Evolutionary conservation across 2,888 invertebrate genomes (phyloP).

Genomic region (Arctia plantaginis): DNA sequence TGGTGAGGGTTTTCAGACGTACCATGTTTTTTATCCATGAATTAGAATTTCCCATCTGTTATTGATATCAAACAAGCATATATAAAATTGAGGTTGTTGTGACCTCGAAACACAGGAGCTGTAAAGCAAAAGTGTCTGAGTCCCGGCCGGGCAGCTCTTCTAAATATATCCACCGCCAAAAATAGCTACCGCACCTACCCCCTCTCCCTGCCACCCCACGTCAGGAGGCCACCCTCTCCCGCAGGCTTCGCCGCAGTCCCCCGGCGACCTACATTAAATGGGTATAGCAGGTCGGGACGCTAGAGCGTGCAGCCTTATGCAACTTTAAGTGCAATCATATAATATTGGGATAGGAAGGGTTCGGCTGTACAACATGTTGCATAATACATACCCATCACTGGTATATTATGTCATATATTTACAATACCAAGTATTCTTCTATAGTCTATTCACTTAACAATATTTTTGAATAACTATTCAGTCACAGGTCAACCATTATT

Average conservation of each 20-base stretch:
- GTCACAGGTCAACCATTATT: too few species aligned
- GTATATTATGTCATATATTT: neutral
- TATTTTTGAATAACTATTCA: too few species aligned
- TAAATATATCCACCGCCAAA: constrained; percentile 75
- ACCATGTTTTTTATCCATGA: too few species aligned
- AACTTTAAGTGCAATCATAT: constrained; percentile 33
- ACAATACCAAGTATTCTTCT: too few species aligned
- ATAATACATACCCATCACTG: neutral
- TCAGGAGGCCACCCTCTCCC: constrained; percentile 28
- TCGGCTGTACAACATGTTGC: neutral
- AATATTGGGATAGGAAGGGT: neutral
- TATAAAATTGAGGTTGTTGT: constrained; percentile 25
- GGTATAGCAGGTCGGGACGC: constrained; percentile 39
- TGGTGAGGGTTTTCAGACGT: too few species aligned
- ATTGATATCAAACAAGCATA: neutral
- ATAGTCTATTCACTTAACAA: too few species aligned
- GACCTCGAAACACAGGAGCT: constrained; percentile 54
- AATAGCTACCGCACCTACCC: constrained; percentile 60
- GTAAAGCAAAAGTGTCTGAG: constrained; percentile 41
- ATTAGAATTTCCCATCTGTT: neutral
- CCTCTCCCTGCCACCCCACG: constrained; percentile 31
- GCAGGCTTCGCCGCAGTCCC: constrained; percentile 45
- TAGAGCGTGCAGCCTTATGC: constrained; percentile 34
- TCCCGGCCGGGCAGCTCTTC: constrained; percentile 67
- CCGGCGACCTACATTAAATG: constrained; percentile 59